phyloP scores from a whole-genome alignment of 2,113 vertebrate genomes.

The Laterallus jamaicensis region DNA sequence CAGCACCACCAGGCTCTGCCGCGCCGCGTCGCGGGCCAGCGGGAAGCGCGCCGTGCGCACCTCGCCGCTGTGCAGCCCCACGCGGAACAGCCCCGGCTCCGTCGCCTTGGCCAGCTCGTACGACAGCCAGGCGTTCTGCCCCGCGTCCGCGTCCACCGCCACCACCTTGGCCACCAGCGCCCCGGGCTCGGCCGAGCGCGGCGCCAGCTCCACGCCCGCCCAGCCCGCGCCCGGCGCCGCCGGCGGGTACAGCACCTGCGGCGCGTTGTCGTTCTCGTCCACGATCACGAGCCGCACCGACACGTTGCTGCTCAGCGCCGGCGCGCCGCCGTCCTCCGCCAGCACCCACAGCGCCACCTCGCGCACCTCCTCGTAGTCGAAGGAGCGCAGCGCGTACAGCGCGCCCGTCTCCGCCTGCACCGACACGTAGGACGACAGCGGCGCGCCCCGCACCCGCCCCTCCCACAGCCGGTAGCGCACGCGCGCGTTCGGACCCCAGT shows the following conservation, averaged over 20 bases:
- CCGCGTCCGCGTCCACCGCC: slow-evolving; percentile 68
- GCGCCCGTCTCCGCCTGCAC: slow-evolving; percentile 61
- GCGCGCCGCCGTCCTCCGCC: no score
- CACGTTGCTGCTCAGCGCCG: no score
- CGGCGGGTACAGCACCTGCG: not conserved
- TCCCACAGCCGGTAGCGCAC: not conserved
- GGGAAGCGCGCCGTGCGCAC: no score
- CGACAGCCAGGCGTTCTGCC: no score
- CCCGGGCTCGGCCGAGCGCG: not conserved
- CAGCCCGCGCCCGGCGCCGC: no score
- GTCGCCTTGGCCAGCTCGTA: no score
- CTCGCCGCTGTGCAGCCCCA: no score
- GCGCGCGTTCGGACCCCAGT: not conserved
- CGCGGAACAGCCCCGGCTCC: no score
- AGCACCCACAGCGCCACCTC: not conserved
- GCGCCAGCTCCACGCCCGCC: not conserved
- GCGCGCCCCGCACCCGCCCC: not conserved
- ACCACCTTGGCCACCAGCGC: slow-evolving; percentile 72
- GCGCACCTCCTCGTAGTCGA: slow-evolving; percentile 61
- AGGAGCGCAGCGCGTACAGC: slow-evolving; percentile 67
- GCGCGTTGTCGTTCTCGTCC: not conserved
- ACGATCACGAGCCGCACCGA: no score
- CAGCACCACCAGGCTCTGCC: no score
- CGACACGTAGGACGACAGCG: slow-evolving; percentile 23
- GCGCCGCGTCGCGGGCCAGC: no score